These are phyloP conservation scores for Pelmatolapia mariae DNA, from an alignment of 2,113 vertebrate genomes.

Conservation along the genomic window DNA sequence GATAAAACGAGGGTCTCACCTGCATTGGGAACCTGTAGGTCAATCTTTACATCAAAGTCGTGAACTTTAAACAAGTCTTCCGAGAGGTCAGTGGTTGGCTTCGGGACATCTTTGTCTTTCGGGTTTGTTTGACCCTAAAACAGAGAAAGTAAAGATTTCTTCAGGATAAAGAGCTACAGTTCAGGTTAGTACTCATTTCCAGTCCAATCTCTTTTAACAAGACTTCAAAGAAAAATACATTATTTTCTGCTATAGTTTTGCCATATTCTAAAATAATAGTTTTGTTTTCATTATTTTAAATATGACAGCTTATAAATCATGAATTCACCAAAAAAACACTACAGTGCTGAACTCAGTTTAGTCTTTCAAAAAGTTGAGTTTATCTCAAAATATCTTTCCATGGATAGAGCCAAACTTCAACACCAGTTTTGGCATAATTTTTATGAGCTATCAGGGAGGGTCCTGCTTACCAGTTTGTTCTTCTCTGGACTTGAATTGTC, in stretches of 20 bases:
- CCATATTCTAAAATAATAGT: neutral
- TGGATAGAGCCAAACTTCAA: neutral
- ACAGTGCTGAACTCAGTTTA: neutral
- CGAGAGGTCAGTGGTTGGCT: slow-evolving; percentile 92
- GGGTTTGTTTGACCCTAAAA: slow-evolving; percentile 72
- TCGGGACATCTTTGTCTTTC: slow-evolving; percentile 91
- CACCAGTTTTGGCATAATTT: neutral
- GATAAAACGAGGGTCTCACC: slow-evolving; percentile 65
- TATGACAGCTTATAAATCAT: neutral
- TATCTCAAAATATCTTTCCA: neutral
- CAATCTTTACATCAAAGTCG: slow-evolving; percentile 98
- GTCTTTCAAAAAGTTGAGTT: neutral
- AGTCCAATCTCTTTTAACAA: neutral
- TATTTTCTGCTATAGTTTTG: neutral
- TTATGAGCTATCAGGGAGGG: neutral
- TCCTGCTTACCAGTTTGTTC: slow-evolving; percentile 73
- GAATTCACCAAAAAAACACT: neutral
- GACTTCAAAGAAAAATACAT: neutral
- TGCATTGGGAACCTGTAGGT: slow-evolving; percentile 97
- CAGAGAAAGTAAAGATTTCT: neutral
- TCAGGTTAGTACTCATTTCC: neutral
- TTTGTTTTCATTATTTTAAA: neutral
- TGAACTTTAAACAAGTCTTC: slow-evolving; percentile 99
- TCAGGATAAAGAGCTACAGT: neutral
- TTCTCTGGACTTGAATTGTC: slow-evolving; percentile 72